Conservation (phyloP, 2,797 vertebrate species). For the Microctenopoma stevenorrisi region DNA sequence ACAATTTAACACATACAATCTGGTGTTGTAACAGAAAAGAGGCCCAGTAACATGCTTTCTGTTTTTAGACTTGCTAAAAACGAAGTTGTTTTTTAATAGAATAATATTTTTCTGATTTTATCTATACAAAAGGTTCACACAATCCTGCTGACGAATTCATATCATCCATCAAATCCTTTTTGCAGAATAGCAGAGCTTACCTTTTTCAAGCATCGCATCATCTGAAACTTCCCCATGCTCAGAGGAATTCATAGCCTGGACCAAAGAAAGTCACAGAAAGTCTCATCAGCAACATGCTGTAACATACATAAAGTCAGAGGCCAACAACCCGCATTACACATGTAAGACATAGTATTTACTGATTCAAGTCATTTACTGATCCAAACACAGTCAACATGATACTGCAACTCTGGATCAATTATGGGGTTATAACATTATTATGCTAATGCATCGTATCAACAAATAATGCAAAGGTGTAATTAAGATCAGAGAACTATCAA, state of each 20-base stretch:
- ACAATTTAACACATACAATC: too few relatives aligned
- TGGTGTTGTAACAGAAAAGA: too few relatives aligned
- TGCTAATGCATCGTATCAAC: not conserved
- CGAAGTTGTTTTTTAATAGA: too few relatives aligned
- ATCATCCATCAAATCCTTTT: too few relatives aligned
- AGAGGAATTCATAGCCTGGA: conserved; percentile 85
- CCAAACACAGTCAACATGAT: not conserved
- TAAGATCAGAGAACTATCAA: not conserved
- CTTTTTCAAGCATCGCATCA: conserved; percentile 80
- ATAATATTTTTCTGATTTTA: too few relatives aligned
- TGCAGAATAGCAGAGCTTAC: conserved; percentile 48
- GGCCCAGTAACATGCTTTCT: too few relatives aligned
- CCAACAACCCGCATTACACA: not conserved
- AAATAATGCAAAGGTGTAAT: not conserved
- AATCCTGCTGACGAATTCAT: too few relatives aligned
- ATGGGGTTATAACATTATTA: not conserved
- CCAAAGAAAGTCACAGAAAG: conserved; percentile 9
- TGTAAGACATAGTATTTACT: too few relatives aligned
- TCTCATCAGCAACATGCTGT: not conserved
- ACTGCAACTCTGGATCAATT: not conserved
- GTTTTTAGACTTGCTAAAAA: too few relatives aligned
- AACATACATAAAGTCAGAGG: not conserved
- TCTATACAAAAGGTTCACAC: too few relatives aligned
- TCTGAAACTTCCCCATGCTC: conserved; percentile 79
- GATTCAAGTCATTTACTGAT: too few relatives aligned